Evolutionary conservation across 2,797 vertebrate species (phyloP).

Genomic region (Danio aesculapii): DNA sequence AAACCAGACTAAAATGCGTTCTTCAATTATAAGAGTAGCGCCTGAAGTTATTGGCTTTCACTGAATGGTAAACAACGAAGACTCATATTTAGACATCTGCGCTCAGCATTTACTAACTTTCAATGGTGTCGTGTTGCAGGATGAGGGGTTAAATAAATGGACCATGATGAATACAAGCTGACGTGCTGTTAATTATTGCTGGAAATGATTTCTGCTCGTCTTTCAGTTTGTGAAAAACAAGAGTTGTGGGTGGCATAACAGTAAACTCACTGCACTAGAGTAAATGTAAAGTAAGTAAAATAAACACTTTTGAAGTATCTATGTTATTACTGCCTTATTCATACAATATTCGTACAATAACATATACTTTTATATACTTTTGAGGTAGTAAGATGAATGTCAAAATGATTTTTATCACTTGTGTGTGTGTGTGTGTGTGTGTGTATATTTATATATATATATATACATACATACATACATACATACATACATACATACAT

Average conservation of each 20-base stretch:
- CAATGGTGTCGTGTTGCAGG: neutral
- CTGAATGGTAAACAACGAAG: conserved; percentile 8
- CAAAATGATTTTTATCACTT: no score
- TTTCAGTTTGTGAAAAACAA: conserved; percentile 7
- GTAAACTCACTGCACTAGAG: neutral
- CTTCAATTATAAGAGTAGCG: conserved; percentile 17
- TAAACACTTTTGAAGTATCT: neutral
- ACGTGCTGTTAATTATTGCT: conserved; percentile 5
- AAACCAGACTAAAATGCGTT: conserved; percentile 40
- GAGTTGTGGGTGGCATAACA: neutral
- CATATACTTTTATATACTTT: no score
- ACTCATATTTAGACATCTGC: conserved; percentile 30
- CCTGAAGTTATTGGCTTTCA: conserved; percentile 18
- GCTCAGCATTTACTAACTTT: neutral
- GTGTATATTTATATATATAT: no score
- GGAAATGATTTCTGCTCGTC: neutral
- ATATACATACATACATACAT: no score
- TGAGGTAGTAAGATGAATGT: no score
- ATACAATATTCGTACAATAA: no score
- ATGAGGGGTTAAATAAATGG: neutral
- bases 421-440: no score
- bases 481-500: no score
- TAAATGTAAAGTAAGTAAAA: neutral
- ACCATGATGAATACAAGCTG: neutral
- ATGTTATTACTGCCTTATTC: neutral